Conservation (phyloP, 2,113 vertebrate genomes). For the Rostratula benghalensis region DNA sequence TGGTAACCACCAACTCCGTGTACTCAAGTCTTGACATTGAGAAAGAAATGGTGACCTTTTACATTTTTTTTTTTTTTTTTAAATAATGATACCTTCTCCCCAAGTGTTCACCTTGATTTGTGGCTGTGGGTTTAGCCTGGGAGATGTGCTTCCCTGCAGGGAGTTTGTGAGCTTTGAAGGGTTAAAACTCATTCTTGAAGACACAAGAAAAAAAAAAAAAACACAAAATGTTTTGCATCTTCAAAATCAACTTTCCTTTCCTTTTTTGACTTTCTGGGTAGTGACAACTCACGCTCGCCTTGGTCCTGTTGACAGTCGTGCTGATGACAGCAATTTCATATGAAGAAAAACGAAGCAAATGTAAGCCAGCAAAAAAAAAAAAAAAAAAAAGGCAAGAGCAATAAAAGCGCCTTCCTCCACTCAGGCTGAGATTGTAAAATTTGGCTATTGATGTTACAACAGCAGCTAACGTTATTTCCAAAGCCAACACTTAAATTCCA, state of each 20-base stretch:
- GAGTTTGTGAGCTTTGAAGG: neutral
- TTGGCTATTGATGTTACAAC: neutral
- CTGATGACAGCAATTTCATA: slow-evolving; percentile 33
- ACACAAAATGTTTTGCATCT: accelerated
- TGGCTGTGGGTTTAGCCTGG: neutral
- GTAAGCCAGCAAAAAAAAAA: slow-evolving; percentile 45
- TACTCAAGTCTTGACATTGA: neutral
- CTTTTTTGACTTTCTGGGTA: neutral
- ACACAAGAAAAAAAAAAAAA: neutral
- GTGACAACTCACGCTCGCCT: slow-evolving; percentile 1
- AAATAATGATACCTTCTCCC: neutral
- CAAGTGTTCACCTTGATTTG: neutral
- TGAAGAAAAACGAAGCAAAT: slow-evolving; percentile 18
- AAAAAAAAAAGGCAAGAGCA: neutral
- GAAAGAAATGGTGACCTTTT: neutral
- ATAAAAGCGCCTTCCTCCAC: neutral
- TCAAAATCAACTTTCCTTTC: neutral
- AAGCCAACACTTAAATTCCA: slow-evolving; percentile 3
- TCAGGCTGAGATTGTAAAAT: neutral
- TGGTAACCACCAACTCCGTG: neutral
- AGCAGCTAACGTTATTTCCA: neutral
- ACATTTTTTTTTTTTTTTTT: neutral
- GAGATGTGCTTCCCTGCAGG: neutral
- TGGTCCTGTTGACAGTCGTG: neutral
- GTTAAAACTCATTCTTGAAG: neutral